Percentiles rank a stretch among this genome's conserved stretches.
These are phyloP conservation scores for Grantiella picta DNA, from an alignment of 2,113 vertebrate genomes.

Conservation along the genomic window DNA sequence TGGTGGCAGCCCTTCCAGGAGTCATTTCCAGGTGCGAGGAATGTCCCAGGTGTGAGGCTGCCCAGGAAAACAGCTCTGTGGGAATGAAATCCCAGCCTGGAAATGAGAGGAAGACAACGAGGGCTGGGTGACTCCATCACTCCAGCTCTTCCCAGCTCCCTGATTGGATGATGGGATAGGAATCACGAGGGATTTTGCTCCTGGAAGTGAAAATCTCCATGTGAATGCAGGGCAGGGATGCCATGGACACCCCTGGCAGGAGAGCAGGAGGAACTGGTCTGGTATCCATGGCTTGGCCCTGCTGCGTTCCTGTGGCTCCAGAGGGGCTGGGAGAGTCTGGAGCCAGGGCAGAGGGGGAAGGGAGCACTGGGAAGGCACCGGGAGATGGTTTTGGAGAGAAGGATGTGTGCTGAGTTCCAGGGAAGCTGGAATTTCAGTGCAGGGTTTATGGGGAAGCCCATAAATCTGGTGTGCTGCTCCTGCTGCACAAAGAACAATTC, in stretches of 20 bases:
- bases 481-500: background rate
- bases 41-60: background rate
- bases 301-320: background rate
- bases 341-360: background rate
- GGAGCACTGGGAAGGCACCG: background rate
- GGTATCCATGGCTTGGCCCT: background rate
- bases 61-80: background rate
- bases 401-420: background rate
- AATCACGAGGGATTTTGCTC: background rate
- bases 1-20: background rate
- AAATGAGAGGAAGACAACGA: background rate
- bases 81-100: background rate
- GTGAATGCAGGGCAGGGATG: background rate
- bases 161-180: background rate
- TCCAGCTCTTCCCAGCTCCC: background rate
- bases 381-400: background rate
- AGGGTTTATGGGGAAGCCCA: rapidly evolving
- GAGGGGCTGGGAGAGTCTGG: background rate
- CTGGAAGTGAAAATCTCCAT: background rate
- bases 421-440: background rate
- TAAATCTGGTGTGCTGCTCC: rapidly evolving
- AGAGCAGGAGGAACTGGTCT: slow-evolving; percentile 35
- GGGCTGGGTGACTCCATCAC: background rate
- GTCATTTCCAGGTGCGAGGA: background rate
- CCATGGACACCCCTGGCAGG: background rate